Evolutionary conservation across 2,888 invertebrate species (phyloP).

Genomic region (Mystacides longicornis): DNA sequence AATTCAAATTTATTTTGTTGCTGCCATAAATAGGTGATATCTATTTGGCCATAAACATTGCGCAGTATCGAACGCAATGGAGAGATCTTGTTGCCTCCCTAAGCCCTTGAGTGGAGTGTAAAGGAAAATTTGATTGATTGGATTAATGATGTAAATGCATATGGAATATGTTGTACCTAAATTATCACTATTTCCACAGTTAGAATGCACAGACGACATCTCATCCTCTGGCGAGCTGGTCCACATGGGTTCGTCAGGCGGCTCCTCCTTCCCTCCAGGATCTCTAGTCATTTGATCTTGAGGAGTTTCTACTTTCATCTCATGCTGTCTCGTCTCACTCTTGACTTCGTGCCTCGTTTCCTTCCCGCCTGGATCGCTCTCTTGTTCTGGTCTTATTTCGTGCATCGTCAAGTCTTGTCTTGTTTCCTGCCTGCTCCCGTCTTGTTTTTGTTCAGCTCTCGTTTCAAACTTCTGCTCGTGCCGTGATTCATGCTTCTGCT

Average conservation of each 20-base stretch:
- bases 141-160: no score
- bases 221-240: conserved; percentile 54
- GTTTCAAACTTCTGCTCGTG: conserved; percentile 21
- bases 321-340: conserved; percentile 20
- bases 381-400: conserved; percentile 21
- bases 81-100: no score
- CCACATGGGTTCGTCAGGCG: conserved; percentile 47
- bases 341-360: conserved; percentile 21
- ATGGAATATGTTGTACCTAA: conserved; percentile 40
- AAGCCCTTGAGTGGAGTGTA: no score
- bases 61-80: no score
- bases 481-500: conserved; percentile 21
- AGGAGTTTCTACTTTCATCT: conserved; percentile 32
- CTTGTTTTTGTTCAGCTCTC: conserved; percentile 21
- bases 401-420: conserved; percentile 28
- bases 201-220: conserved; percentile 48
- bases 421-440: conserved; percentile 23
- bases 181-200: conserved; percentile 48
- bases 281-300: conserved; percentile 40
- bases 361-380: conserved; percentile 17
- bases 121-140: no score
- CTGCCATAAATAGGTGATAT: no score
- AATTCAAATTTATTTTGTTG: no score
- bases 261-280: conserved; percentile 48
- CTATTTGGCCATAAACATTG: no score